A percentile compares a stretch with the other conserved stretches of the same genome.
Conservation (phyloP, 92 coral and sea anemone species). For the Epizoanthus rinbou region DNA sequence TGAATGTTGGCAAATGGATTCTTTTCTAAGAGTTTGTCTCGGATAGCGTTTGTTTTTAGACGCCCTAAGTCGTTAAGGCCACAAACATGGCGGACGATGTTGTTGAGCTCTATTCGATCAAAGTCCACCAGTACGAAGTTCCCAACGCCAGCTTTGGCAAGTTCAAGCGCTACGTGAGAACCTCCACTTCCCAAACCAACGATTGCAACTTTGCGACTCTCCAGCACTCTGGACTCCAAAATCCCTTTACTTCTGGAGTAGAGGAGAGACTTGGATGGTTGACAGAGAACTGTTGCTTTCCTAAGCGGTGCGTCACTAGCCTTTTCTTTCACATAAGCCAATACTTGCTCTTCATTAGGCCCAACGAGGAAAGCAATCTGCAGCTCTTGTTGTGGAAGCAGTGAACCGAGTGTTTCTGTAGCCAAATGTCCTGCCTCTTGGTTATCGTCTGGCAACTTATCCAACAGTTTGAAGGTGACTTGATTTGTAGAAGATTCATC, state of each 20-base stretch:
- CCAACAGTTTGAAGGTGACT: conserved; percentile 59
- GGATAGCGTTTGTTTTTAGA: conserved; percentile 87
- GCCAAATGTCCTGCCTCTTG: conserved; percentile 41
- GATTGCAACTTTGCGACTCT: conserved; percentile 85
- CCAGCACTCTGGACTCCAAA: conserved; percentile 83
- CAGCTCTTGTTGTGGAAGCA: conserved; percentile 43
- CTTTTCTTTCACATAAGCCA: conserved; percentile 55
- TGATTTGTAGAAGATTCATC: conserved; percentile 23
- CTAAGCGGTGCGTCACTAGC: conserved; percentile 39
- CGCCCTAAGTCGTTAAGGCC: conserved; percentile 90
- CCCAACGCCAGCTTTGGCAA: conserved; percentile 97
- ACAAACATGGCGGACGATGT: conserved; percentile 91
- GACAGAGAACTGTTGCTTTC: conserved; percentile 73
- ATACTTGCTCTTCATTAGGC: conserved; percentile 56
- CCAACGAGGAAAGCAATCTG: conserved; percentile 67
- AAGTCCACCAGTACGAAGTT: conserved; percentile 86
- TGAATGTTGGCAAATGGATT: conserved; percentile 86
- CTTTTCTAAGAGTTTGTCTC: conserved; percentile 85
- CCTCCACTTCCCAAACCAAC: conserved; percentile 97
- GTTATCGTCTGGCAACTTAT: conserved; percentile 55
- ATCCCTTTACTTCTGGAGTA: conserved; percentile 94
- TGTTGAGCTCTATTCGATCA: conserved; percentile 90
- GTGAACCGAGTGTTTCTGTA: conserved; percentile 11
- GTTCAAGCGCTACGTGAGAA: conserved; percentile 83
- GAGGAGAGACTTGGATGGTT: conserved; percentile 83